phyloP scores from a whole-genome alignment of 2,797 vertebrate species.

The Peromyscus melanophrys region DNA sequence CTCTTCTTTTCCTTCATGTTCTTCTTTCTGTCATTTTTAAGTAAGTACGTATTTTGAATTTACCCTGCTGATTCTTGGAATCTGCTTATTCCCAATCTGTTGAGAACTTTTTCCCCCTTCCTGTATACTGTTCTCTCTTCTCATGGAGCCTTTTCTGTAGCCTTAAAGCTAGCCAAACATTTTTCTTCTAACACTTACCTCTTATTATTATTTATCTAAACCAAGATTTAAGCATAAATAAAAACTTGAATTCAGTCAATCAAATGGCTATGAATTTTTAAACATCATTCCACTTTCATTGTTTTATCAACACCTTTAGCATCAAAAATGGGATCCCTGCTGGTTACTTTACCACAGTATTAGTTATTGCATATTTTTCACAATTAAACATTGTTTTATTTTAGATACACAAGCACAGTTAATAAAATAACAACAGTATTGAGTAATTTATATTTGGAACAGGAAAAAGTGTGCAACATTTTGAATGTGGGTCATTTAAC shows the following conservation, averaged over 20 bases:
- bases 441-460: neutral
- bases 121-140: neutral
- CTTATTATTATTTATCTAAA: constrained; percentile 52
- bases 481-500: neutral
- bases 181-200: neutral
- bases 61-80: neutral
- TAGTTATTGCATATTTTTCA: neutral
- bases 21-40: neutral
- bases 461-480: neutral
- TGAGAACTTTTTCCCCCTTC: neutral
- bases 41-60: neutral
- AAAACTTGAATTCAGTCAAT: neutral
- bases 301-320: neutral
- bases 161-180: neutral
- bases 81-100: neutral
- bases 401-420: neutral
- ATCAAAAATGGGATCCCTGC: neutral
- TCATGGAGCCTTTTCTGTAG: neutral
- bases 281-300: neutral
- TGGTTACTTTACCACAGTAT: neutral
- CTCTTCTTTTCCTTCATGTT: neutral
- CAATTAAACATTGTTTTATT: neutral
- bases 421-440: neutral
- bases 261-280: neutral
- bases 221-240: neutral